Evolutionary conservation across 1,140 invertebrate genomes (phyloP).

Genomic region (Carposina sasakii): DNA sequence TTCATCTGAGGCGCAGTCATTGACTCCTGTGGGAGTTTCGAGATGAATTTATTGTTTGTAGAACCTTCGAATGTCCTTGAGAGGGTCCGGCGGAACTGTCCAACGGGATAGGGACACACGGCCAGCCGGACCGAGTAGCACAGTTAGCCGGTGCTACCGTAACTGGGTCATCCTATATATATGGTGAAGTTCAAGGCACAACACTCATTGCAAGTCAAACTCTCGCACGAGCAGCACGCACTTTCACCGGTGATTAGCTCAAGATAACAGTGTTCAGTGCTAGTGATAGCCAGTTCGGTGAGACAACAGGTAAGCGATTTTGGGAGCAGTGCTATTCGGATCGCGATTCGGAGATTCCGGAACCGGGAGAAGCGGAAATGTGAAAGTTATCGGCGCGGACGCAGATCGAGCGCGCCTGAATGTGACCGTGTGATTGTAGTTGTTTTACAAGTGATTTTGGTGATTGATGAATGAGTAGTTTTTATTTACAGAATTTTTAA

Average conservation of each 20-base stretch:
- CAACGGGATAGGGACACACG: constrained; percentile 55
- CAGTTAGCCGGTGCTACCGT: constrained; percentile 51
- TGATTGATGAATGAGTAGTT: constrained; percentile 11
- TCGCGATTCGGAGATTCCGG: too few species aligned
- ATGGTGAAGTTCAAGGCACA: constrained; percentile 67
- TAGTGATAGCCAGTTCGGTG: constrained; percentile 47
- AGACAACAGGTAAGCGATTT: constrained; percentile 61
- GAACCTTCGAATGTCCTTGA: constrained; percentile 51
- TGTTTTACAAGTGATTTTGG: constrained; percentile 33
- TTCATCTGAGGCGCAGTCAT: too few species aligned
- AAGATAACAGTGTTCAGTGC: constrained; percentile 64
- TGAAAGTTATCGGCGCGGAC: constrained; percentile 36
- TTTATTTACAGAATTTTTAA: too few species aligned
- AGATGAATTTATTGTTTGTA: too few species aligned
- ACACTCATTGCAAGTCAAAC: constrained; percentile 64
- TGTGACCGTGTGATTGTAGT: constrained; percentile 18
- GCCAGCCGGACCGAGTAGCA: constrained; percentile 50
- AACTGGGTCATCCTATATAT: constrained; percentile 71
- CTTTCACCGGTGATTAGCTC: constrained; percentile 62
- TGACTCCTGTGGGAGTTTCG: too few species aligned
- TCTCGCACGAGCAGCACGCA: constrained; percentile 59
- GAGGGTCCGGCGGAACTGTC: constrained; percentile 36
- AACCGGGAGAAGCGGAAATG: too few species aligned
- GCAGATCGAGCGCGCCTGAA: too few species aligned
- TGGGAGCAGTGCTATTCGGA: too few species aligned